phyloP scores from a whole-genome alignment of 1,140 invertebrate genomes.

The Xylocopa sonorina region DNA sequence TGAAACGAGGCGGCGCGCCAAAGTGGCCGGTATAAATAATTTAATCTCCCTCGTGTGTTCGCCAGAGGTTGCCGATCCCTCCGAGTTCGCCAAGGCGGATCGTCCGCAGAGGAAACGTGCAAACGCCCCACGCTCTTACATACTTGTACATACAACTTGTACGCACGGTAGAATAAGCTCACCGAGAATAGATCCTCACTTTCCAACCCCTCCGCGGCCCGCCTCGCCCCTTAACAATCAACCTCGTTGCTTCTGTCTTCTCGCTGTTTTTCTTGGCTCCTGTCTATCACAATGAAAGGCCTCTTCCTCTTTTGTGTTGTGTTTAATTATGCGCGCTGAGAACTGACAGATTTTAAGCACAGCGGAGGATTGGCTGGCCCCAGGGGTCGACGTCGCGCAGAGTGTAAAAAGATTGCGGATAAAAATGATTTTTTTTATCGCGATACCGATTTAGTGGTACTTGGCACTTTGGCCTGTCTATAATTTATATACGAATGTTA shows the following conservation, averaged over 20 bases:
- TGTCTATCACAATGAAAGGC: background rate
- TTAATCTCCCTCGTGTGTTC: constrained; percentile 46
- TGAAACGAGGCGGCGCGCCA: constrained; percentile 55
- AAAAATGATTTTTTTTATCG: too few species aligned
- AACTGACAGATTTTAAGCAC: background rate
- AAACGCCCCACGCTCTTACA: constrained; percentile 31
- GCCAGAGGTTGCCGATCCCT: constrained; percentile 62
- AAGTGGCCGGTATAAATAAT: constrained; percentile 69
- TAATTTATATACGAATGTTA: too few species aligned
- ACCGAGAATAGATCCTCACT: constrained; percentile 61
- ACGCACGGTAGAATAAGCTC: constrained; percentile 45
- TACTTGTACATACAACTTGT: constrained; percentile 45
- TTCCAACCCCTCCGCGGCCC: constrained; percentile 4
- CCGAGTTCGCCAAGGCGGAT: constrained; percentile 31
- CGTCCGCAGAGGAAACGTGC: constrained; percentile 40
- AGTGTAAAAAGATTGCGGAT: too few species aligned
- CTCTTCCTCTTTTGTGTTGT: background rate
- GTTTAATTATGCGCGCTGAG: background rate
- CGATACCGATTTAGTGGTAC: too few species aligned
- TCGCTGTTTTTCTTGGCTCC: background rate
- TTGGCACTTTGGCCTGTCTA: too few species aligned
- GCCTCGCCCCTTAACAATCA: background rate
- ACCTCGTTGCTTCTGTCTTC: background rate
- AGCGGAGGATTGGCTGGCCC: too few species aligned
- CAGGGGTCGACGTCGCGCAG: too few species aligned